Conservation (phyloP, 2,113 vertebrate species). For the Hemibagrus wyckioides region DNA sequence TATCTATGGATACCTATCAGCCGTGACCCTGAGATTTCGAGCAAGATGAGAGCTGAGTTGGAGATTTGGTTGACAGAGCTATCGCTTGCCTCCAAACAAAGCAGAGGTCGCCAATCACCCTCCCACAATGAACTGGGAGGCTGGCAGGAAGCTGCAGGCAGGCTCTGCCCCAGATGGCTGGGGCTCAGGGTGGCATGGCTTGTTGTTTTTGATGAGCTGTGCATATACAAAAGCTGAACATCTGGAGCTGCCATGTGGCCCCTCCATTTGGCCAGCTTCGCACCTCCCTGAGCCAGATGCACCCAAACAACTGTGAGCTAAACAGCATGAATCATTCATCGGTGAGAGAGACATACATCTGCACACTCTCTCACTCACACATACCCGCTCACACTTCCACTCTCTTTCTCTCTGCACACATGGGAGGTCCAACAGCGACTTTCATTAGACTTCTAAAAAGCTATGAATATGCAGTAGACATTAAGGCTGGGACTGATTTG, state of each 20-base stretch:
- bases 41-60: conserved; percentile 50
- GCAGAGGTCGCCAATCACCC: conserved; percentile 12
- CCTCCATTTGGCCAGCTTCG: conserved; percentile 75
- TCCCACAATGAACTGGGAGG: conserved; percentile 62
- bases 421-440: conserved; percentile 70
- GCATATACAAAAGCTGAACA: conserved; percentile 82
- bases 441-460: conserved; percentile 85
- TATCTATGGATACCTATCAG: conserved; percentile 61
- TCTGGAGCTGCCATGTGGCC: conserved; percentile 87
- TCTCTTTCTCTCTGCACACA: conserved; percentile 61
- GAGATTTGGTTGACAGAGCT: conserved; percentile 59
- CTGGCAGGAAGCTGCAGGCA: conserved; percentile 67
- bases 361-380: conserved; percentile 25
- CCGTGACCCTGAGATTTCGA: conserved; percentile 52
- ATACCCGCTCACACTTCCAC: neutral
- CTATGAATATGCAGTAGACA: conserved; percentile 84
- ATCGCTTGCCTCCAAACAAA: conserved; percentile 43
- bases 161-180: conserved; percentile 72
- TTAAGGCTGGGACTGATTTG: conserved; percentile 79
- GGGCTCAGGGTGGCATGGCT: conserved; percentile 69
- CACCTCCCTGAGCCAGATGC: conserved; percentile 71
- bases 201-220: conserved; percentile 78
- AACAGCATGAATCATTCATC: conserved; percentile 61
- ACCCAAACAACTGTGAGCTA: conserved; percentile 63
- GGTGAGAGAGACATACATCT: conserved; percentile 49